Base-by-base conservation (phyloP, 2,888 invertebrate species). In the Anthrax anthrax region DNA sequence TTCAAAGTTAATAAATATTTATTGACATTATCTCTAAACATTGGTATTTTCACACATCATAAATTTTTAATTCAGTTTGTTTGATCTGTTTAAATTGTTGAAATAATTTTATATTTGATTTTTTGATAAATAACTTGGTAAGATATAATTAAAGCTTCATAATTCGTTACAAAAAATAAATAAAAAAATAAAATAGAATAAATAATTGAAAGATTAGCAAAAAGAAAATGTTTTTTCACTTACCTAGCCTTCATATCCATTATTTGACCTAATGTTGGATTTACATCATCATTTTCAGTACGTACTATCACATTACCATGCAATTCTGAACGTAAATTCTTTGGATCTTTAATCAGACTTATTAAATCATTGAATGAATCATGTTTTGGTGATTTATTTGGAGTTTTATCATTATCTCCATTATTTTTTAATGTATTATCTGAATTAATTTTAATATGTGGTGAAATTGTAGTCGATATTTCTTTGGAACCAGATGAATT, bases 221-320 rank as follows among this genome's bases (percentile, higher is more conserved):
- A n/a, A n/a, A n/a, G n/a, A n/a, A n/a, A n/a, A n/a, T n/a, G n/a
- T n/a, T n/a, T n/a, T n/a, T 12, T 12, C 1, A 57, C 70, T 67
- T 57, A 74, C 73, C 69, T 65, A 39, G 64, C 55, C 52, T 61
- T 59, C 36, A 71, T 60, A 47, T 68, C 77, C 58, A 80, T 78
- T 64, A 85, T 66, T 56, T 83, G 78, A 0, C 75, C 81, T 48
- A 88, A 71, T 4, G 78, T 79, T 0, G 84, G 85, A 63, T 84
- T 84, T 50, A 78, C 64, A 49, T 77, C 76, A 39, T 75, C 70
- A 54, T 76, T 75, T 41, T 71, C 69, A 49, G 65, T 69, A 50
- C 69, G 69, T 48, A 67, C 59, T 37, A 73, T 59, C 14, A 73
- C 71, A 50, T 65, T 65, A 8, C 57, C 50, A 44, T 62, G 62